Evolutionary conservation across 2,113 vertebrate species (phyloP), one percentile per base, ranked within the genome.

Genomic region (Candoia aspera): DNA sequence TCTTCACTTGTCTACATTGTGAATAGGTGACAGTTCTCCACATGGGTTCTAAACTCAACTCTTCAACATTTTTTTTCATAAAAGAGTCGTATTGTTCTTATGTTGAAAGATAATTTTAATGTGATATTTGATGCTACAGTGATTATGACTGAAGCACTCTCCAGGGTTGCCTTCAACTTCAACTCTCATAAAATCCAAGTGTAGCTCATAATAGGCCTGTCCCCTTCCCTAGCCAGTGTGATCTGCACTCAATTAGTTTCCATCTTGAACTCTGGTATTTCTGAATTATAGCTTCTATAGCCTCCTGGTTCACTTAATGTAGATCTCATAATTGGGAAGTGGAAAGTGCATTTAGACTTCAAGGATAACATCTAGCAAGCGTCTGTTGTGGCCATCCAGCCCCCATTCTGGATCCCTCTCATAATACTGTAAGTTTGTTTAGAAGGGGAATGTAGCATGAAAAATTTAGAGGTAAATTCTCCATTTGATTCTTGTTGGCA

Each of bases 1-100:
- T 0, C 0, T 6, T 0, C 13, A 2, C 19, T 12, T 8, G 0
- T 90, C 60, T 92, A 5, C 55, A 33, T 49, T 33, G 29, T 85
- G n/a, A 73, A 26, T 57, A 49, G 68, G 26, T 54, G 49, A n/a
- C 29, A 21, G 37, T n/a, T 46, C 19, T 59, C 29, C 53, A 87
- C 2, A 19, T 12, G 33, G 64, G 29, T 33, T 33, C 64, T 33
- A 73, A 73, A 17, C 64, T 33, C 17, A n/a, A 73, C 12, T 33
- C 33, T 79, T 79, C 9, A 42, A 79, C 73, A 79, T 21, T 79
- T 79, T 73, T 68, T 79, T 79, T 49, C 49, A 79, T 79, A 79
- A 79, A 79, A 73, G 42, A 42, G 33, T 8, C 73, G 42, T 42
- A 79, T 79, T 79, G 37, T 79, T 79, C 42, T 79, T 79, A 79